Evolutionary conservation across 2,888 invertebrate genomes (phyloP).

Genomic region (Lumbricus terrestris): DNA sequence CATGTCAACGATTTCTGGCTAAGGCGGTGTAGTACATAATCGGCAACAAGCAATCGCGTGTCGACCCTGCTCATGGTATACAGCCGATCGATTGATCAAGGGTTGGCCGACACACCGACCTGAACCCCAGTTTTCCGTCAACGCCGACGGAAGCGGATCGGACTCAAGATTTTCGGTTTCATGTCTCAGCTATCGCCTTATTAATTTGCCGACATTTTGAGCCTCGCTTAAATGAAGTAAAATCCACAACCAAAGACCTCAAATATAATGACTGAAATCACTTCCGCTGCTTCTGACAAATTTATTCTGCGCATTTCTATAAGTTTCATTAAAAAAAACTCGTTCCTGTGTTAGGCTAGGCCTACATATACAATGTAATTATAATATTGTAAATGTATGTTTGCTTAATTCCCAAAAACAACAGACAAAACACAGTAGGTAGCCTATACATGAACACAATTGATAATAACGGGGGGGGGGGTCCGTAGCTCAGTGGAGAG

Average conservation of each 20-base stretch:
- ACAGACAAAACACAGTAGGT: no score
- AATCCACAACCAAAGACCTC: no score
- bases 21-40: conserved; percentile 37
- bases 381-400: no score
- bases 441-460: no score
- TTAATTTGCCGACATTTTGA: conserved; percentile 3
- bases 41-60: conserved; percentile 32
- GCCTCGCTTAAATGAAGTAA: no score
- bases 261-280: no score
- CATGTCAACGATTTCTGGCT: conserved; percentile 34
- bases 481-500: no score
- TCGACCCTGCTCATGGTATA: background rate
- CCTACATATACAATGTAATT: no score
- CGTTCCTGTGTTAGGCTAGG: no score
- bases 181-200: background rate
- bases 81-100: background rate
- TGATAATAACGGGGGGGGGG: no score
- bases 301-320: background rate
- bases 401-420: no score
- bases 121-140: background rate
- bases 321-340: no score
- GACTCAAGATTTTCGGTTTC: background rate
- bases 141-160: conserved; percentile 3
- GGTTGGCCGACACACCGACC: background rate
- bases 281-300: background rate